A percentile compares a stretch with the other conserved stretches of the same genome.
These are phyloP conservation scores for Dolichopus griseipennis DNA, from an alignment of 2,888 invertebrate genomes.

Conservation along the genomic window DNA sequence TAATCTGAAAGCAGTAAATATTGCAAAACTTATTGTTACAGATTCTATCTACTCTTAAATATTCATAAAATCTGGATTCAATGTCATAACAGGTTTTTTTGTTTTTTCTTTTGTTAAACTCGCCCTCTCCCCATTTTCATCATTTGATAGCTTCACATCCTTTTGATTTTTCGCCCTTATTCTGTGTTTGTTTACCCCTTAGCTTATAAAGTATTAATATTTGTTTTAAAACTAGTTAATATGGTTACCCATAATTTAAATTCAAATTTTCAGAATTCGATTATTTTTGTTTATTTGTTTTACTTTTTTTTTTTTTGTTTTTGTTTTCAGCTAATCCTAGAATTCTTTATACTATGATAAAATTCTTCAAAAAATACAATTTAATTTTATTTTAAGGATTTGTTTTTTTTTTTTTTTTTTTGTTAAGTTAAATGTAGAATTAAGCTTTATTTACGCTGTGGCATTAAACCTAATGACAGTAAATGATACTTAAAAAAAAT, in stretches of 20 bases:
- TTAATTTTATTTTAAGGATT: conserved; percentile 1
- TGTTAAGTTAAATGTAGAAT: neutral
- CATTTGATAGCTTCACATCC: too few species aligned
- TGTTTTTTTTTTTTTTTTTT: conserved; percentile 1
- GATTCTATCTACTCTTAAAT: too few species aligned
- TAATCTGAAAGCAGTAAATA: too few species aligned
- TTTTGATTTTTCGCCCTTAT: neutral
- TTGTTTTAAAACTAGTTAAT: neutral
- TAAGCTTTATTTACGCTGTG: conserved; percentile 1
- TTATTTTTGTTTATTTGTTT: neutral
- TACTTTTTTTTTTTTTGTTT: neutral
- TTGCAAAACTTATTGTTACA: too few species aligned
- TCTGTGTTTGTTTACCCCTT: neutral
- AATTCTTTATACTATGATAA: conserved; percentile 6
- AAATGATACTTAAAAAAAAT: neutral
- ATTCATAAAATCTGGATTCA: too few species aligned
- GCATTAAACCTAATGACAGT: conserved; percentile 4
- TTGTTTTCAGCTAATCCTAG: neutral
- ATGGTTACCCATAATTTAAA: neutral
- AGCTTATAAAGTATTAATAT: neutral
- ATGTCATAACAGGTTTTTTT: too few species aligned
- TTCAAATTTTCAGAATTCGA: conserved; percentile 3
- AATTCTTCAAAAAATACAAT: conserved; percentile 6
- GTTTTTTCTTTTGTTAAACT: too few species aligned
- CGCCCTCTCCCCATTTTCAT: too few species aligned